These are phyloP conservation scores for Thyatira batis DNA, from an alignment of 2,888 invertebrate genomes.

Conservation along the genomic window DNA sequence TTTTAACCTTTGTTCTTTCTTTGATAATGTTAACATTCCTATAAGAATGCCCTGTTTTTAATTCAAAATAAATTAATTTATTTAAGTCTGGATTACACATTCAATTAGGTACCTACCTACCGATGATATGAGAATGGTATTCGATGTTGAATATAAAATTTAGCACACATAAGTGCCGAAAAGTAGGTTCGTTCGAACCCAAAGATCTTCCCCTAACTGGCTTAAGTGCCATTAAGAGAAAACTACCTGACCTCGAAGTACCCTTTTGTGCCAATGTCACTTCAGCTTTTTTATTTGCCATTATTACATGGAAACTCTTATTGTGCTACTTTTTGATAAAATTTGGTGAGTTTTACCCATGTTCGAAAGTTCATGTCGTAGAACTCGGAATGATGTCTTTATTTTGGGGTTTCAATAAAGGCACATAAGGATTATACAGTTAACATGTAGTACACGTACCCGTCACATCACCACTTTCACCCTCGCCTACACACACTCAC, in stretches of 20 bases:
- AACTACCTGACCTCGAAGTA: slow-evolving; percentile 31
- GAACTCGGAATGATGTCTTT: too few relatives aligned
- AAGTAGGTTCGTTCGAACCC: slow-evolving; percentile 19
- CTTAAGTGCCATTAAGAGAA: slow-evolving; percentile 34
- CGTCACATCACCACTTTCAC: too few relatives aligned
- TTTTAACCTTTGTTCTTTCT: not conserved
- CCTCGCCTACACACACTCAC: too few relatives aligned
- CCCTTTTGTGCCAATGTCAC: slow-evolving; percentile 12
- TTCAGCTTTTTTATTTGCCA: slow-evolving; percentile 6
- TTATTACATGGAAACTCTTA: slow-evolving; percentile 33
- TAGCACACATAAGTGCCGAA: slow-evolving; percentile 20
- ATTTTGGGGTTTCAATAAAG: too few relatives aligned
- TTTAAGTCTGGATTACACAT: too few relatives aligned
- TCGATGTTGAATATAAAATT: slow-evolving; percentile 22
- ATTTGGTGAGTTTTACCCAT: too few relatives aligned
- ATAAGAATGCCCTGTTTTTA: slow-evolving; percentile 7
- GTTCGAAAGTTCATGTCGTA: too few relatives aligned
- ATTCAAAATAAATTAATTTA: slow-evolving; percentile 9
- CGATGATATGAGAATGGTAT: slow-evolving; percentile 16
- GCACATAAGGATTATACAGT: too few relatives aligned
- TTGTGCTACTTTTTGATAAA: too few relatives aligned
- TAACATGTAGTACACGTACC: too few relatives aligned
- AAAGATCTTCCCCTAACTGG: slow-evolving; percentile 18
- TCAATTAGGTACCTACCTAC: too few relatives aligned
- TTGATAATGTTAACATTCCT: not conserved